Percentiles rank a stretch among this genome's conserved stretches.
Conservation (phyloP, 92 coral and sea anemone genomes). For the Scolanthus callimorphus region DNA sequence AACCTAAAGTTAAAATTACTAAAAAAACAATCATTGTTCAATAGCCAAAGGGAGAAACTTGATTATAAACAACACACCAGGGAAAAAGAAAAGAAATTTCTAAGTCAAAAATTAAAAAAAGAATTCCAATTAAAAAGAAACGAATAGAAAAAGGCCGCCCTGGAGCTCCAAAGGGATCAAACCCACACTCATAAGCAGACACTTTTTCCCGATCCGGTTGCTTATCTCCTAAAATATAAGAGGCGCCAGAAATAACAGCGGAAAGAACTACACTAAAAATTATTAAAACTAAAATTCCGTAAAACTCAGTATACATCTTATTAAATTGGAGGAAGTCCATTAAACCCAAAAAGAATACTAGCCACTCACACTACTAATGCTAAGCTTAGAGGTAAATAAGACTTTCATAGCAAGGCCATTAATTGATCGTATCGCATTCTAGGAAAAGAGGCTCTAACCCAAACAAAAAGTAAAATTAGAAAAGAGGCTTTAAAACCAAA, state of each 20-base stretch:
- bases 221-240: constrained; percentile 70
- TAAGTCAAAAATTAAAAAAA: constrained; percentile 70
- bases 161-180: constrained; percentile 61
- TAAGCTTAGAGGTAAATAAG: constrained; percentile 75
- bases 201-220: constrained; percentile 79
- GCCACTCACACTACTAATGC: constrained; percentile 67
- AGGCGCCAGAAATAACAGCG: constrained; percentile 66
- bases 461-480: constrained; percentile 67
- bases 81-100: constrained; percentile 72
- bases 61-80: constrained; percentile 64
- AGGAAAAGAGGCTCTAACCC: constrained; percentile 78
- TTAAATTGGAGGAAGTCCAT: constrained; percentile 67
- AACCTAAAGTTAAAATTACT: too few species aligned
- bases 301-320: constrained; percentile 41
- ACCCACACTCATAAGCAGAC: constrained; percentile 79
- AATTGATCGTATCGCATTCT: constrained; percentile 81
- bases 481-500: constrained; percentile 66
- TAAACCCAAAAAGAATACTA: constrained; percentile 61
- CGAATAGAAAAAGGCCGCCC: constrained; percentile 78
- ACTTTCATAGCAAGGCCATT: constrained; percentile 74
- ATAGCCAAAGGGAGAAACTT: constrained; percentile 61
- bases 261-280: constrained; percentile 62
- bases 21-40: too few species aligned
- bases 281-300: constrained; percentile 52
- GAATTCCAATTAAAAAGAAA: constrained; percentile 69